Evolutionary conservation across 2,113 vertebrate species (phyloP), one percentile per base, ranked within the genome.

Genomic region (Centrocercus urophasianus): DNA sequence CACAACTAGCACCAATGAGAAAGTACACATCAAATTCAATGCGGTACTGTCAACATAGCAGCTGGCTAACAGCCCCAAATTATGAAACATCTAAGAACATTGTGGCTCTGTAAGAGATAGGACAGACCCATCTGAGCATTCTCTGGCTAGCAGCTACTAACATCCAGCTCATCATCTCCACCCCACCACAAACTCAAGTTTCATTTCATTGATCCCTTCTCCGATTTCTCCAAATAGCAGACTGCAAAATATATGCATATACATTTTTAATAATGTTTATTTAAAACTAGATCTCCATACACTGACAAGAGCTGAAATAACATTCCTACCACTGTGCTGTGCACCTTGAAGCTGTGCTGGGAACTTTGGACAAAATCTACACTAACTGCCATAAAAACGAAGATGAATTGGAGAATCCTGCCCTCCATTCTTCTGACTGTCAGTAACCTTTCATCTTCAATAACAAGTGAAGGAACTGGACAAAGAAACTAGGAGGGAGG

Each of bases 371-470:
- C 66, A 93, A 94, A 89, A 64, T n/a, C 42, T 71, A 42, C 57
- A 86, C 27, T 65, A 89, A 83, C 20, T 30, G 24, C 63, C 63
- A 94, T 38, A 75, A 93, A 94, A 94, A 95, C 56, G 27, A 91
- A 91, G 73, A 81, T 54, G 42, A 95, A 89, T 45, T 86, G 34
- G 42, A 38, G 63, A 94, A 92, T 89, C 83, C 34, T 91, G 59
- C 18, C 54, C 30, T 93, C 67, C 59, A 42, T 86, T 93, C 82
- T 70, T 76, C 90, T 48, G 48, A 27, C 60, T 95, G 80, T 88
- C 71, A 74, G 14, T 72, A 93, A 96, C 56, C 25, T 76, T 79
- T 90, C 50, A 91, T 76, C 61, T 95, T 91, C 81, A 94, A 52
- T 83, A 95, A 89, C 1, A 38, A 79, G 57, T 60, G 42, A 78